Conservation (phyloP, 2,888 invertebrate species). For the Perizoma affinitatum region DNA sequence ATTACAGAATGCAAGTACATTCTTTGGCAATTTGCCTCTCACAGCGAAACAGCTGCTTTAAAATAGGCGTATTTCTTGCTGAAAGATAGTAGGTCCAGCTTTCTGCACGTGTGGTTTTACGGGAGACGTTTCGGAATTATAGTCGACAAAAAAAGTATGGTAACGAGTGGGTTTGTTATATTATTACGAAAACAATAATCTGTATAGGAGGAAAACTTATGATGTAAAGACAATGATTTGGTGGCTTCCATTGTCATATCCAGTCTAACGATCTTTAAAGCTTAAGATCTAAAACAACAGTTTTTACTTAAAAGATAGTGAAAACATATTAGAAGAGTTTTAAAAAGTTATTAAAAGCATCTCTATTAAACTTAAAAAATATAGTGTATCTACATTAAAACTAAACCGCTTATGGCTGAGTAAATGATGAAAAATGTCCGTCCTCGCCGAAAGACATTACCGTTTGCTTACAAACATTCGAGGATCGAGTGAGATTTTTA, state of each 20-base stretch:
- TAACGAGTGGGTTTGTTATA: not conserved
- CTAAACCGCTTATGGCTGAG: conserved; percentile 65
- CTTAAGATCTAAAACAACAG: no score
- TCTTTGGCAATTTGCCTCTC: conserved; percentile 54
- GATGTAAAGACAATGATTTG: no score
- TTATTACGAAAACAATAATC: not conserved
- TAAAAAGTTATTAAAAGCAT: conserved; percentile 18
- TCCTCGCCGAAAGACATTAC: conserved; percentile 47
- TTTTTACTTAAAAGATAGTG: not conserved
- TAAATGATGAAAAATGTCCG: conserved; percentile 72
- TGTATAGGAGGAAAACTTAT: no score
- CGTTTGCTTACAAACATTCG: conserved; percentile 33
- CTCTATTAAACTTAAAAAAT: conserved; percentile 28
- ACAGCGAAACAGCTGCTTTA: conserved; percentile 47
- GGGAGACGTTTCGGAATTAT: conserved; percentile 21
- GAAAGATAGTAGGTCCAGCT: conserved; percentile 38
- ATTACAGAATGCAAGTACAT: conserved; percentile 47
- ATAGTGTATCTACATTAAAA: conserved; percentile 41
- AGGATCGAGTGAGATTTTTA: conserved; percentile 27
- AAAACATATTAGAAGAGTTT: conserved; percentile 1
- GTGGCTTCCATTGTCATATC: no score
- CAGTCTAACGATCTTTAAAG: no score
- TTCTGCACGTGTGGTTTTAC: conserved; percentile 19
- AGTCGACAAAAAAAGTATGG: not conserved
- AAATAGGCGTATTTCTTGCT: conserved; percentile 43